Evolutionary conservation across 1,140 invertebrate genomes (phyloP).

Genomic region (Eriocheir sinensis): DNA sequence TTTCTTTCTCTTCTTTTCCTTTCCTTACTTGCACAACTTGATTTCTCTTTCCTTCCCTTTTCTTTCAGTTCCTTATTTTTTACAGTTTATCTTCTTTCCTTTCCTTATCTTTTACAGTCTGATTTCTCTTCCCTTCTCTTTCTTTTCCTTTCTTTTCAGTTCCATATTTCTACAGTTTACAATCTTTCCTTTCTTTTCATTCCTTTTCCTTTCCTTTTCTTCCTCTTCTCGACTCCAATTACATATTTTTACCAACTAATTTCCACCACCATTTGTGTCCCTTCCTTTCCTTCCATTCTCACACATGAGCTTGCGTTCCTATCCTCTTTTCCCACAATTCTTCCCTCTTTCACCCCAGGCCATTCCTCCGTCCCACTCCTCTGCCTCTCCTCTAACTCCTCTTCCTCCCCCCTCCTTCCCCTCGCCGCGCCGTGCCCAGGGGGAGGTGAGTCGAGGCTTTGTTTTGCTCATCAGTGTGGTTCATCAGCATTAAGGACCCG

Average conservation of each 20-base stretch:
- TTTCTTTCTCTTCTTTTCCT: not conserved
- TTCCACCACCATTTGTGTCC: not conserved
- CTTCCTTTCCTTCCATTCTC: not conserved
- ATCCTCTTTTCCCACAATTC: not conserved
- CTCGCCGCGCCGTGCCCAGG: no score
- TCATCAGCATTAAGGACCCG: conserved; percentile 12
- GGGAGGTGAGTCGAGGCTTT: conserved; percentile 31
- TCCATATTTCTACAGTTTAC: not conserved
- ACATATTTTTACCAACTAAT: not conserved
- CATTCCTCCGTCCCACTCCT: not conserved
- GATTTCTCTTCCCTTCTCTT: not conserved
- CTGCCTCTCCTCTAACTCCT: not conserved
- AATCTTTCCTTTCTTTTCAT: not conserved
- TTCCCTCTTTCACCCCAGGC: not conserved
- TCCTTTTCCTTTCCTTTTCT: not conserved
- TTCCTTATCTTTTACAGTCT: no score
- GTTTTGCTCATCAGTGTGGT: conserved; percentile 43
- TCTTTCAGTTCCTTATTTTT: no score
- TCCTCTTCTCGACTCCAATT: not conserved
- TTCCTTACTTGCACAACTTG: not conserved
- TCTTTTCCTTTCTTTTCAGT: not conserved
- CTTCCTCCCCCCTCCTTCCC: not conserved
- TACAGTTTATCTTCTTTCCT: no score
- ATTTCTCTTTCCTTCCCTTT: not conserved
- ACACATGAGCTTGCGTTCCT: not conserved